Conservation (phyloP, 2,888 invertebrate genomes). For the Timema cristinae region DNA sequence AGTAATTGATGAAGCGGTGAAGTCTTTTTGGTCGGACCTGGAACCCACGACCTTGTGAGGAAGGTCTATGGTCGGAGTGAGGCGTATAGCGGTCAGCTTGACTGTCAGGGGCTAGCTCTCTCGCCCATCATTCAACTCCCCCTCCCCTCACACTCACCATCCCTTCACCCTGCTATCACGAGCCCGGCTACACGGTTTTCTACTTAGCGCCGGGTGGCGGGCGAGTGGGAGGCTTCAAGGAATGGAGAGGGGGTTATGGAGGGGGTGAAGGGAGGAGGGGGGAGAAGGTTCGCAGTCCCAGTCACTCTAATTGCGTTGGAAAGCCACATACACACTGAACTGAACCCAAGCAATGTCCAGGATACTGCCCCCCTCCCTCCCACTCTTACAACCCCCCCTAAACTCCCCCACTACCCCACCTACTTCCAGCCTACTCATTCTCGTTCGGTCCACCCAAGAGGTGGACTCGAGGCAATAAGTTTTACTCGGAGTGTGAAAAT, state of each 20-base stretch:
- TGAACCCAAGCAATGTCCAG: slow-evolving; percentile 1
- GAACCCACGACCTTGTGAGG: no score
- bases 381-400: not conserved
- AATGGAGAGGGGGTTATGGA: slow-evolving; percentile 7
- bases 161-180: slow-evolving; percentile 38
- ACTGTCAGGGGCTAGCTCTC: not conserved
- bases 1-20: no score
- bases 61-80: not conserved
- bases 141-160: slow-evolving; percentile 46
- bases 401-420: slow-evolving; percentile 5
- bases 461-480: no score
- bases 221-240: slow-evolving; percentile 22
- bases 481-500: no score
- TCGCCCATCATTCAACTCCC: slow-evolving; percentile 12
- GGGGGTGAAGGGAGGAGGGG: slow-evolving; percentile 15
- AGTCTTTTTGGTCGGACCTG: no score
- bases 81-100: slow-evolving; percentile 6
- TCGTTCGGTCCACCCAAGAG: not conserved
- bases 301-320: slow-evolving; percentile 46
- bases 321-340: slow-evolving; percentile 36
- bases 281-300: slow-evolving; percentile 16
- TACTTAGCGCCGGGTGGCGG: slow-evolving; percentile 47
- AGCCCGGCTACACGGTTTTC: slow-evolving; percentile 48
- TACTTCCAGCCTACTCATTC: not conserved
- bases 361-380: not conserved